phyloP scores from a whole-genome alignment of 2,888 invertebrate genomes.

The Anthophora plumipes region DNA sequence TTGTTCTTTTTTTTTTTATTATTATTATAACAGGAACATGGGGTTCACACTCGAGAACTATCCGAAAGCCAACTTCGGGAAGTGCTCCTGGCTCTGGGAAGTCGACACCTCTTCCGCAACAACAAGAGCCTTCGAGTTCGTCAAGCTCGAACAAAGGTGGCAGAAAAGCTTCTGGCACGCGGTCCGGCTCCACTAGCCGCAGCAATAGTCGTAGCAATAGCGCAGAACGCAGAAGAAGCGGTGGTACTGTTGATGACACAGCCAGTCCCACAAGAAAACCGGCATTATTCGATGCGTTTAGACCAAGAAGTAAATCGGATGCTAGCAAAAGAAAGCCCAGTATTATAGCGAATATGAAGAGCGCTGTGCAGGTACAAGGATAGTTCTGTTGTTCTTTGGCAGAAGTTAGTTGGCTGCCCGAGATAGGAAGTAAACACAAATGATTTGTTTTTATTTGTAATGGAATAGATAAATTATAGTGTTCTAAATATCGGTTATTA shows the following conservation, averaged over 20 bases:
- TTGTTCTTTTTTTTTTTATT: slow-evolving; percentile 23
- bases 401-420: not conserved
- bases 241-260: slow-evolving; percentile 85
- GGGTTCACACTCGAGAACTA: slow-evolving; percentile 80
- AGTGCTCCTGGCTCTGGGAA: slow-evolving; percentile 82
- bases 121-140: slow-evolving; percentile 75
- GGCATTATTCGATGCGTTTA: slow-evolving; percentile 92
- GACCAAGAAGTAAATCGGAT: slow-evolving; percentile 91
- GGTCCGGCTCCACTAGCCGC: slow-evolving; percentile 84
- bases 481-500: no score
- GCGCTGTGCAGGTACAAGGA: slow-evolving; percentile 90
- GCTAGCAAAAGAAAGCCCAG: slow-evolving; percentile 88
- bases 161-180: slow-evolving; percentile 81
- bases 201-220: slow-evolving; percentile 82
- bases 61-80: slow-evolving; percentile 77
- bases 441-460: no score
- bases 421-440: no score
- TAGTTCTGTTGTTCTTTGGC: not conserved
- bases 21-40: slow-evolving; percentile 78
- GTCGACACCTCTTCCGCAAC: slow-evolving; percentile 80
- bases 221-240: slow-evolving; percentile 80
- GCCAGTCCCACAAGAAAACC: slow-evolving; percentile 90
- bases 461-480: no score
- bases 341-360: slow-evolving; percentile 94
- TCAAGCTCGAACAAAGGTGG: slow-evolving; percentile 76